Percentiles rank a stretch among this genome's conserved stretches.
These are phyloP conservation scores for Mamestra configurata DNA, from an alignment of 1,140 invertebrate species.

Conservation along the genomic window DNA sequence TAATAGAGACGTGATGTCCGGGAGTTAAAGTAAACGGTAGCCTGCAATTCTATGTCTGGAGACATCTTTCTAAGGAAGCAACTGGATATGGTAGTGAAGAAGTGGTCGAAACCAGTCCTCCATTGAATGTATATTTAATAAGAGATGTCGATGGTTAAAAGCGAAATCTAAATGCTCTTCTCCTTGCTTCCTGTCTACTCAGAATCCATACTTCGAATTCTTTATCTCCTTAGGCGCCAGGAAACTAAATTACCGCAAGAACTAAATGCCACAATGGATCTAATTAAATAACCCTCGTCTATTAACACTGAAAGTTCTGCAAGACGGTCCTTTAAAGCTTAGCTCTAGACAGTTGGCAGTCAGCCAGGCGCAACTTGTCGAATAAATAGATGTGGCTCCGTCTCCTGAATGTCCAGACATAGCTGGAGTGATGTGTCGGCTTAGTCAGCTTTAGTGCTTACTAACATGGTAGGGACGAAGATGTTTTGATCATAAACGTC, in stretches of 20 bases:
- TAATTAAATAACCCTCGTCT: slow-evolving; percentile 42
- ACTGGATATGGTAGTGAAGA: too few relatives aligned
- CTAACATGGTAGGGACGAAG: background rate
- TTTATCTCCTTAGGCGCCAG: slow-evolving; percentile 10
- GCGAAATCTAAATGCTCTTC: background rate
- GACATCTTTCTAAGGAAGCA: too few relatives aligned
- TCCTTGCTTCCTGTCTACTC: background rate
- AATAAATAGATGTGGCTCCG: slow-evolving; percentile 47
- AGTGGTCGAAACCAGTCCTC: too few relatives aligned
- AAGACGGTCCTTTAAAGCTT: slow-evolving; percentile 38
- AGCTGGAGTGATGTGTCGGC: slow-evolving; percentile 21
- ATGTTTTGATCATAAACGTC: slow-evolving; percentile 6
- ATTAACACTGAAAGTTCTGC: slow-evolving; percentile 24
- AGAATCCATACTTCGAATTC: background rate
- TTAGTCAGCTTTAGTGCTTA: slow-evolving; percentile 1
- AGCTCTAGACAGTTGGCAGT: slow-evolving; percentile 40
- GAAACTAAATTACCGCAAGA: slow-evolving; percentile 5
- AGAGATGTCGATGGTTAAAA: too few relatives aligned
- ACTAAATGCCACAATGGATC: slow-evolving; percentile 31
- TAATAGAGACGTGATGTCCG: too few relatives aligned
- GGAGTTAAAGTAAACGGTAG: too few relatives aligned
- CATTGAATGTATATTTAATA: too few relatives aligned
- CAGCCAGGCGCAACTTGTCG: slow-evolving; percentile 37
- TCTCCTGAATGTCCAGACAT: slow-evolving; percentile 40
- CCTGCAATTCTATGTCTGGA: too few relatives aligned